Base-by-base conservation (phyloP, 35 echinoderm and acorn worm genomes). In the Apostichopus japonicus region DNA sequence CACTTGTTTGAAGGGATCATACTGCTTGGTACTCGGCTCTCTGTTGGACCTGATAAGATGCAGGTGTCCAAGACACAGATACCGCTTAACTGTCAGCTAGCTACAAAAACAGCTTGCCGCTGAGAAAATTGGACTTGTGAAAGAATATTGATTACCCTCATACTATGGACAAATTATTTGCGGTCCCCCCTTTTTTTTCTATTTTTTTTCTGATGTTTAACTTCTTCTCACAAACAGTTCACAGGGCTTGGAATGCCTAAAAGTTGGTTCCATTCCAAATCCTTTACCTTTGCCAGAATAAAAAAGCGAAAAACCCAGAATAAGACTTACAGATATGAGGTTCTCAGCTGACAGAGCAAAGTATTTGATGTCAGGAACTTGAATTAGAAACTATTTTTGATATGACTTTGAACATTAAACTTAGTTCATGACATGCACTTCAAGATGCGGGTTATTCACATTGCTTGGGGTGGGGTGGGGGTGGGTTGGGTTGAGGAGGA, bases 91-190 rank as follows among this genome's bases (percentile, higher is more conserved):
- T 84, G 54, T 58, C 54, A 84, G 17, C 53, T 84, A 58, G 81
- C 54, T 84, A 57, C 81, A 84, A 55, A 84, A 84, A 84, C 81
- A 57, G 53, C 56, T 84, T 84, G 81, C 81, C 81, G 81, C 81
- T 84, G 81, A 84, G 81, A 84, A 84, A 84, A 23, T 84, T 84
- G 81, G 55, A 21, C 81, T 57, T 58, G 81, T 84, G 57, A 84
- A 84, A 58, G 81, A 84, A 84, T 56, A 58, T 58, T 57, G 24
- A 84, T 84, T 84, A 58, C 81, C 33, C 17, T 57, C 19, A 54
- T 58, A 84, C 81, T 84, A 54, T 54, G 81, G 79, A 84, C 17
- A 84, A 84, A 84, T 84, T 84, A 84, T 22, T 57, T 84, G 81
- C 56, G 54, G 81, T 84, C 56, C 81, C 24, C 57, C 7, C 57